A percentile compares a stretch with the other conserved stretches of the same genome.
Conservation (phyloP, 2,888 invertebrate species). For the Galeruca laticollis region DNA sequence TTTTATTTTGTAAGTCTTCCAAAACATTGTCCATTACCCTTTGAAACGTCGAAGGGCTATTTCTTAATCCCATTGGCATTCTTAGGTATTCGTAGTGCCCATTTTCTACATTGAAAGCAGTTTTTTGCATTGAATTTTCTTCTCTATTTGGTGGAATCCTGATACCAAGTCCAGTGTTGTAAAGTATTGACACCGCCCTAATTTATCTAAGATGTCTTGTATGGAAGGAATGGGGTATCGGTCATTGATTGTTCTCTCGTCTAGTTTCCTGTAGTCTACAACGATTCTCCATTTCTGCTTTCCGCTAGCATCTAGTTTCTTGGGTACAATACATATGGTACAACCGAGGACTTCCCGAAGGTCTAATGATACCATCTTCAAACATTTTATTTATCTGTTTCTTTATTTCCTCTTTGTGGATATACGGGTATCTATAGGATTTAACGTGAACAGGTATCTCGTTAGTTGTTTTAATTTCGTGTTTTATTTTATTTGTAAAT, state of each 20-base stretch:
- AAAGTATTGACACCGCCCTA: conserved; percentile 44
- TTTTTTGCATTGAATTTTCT: conserved; percentile 30
- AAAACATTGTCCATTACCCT: conserved; percentile 47
- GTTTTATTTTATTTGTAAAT: conserved; percentile 34
- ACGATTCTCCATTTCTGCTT: conserved; percentile 48
- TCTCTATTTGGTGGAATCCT: conserved; percentile 48
- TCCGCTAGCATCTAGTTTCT: conserved; percentile 44
- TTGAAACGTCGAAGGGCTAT: no score
- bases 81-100: no score
- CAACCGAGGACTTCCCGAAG: no score
- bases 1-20: conserved; percentile 43
- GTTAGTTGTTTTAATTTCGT: conserved; percentile 38
- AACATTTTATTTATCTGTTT: no score
- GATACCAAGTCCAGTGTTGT: conserved; percentile 42
- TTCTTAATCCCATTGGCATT: no score
- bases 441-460: conserved; percentile 42
- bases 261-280: conserved; percentile 42
- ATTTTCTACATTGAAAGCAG: no score
- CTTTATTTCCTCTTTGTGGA: conserved; percentile 51
- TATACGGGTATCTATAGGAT: conserved; percentile 50
- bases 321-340: conserved; percentile 52
- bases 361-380: no score
- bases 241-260: conserved; percentile 16
- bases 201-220: conserved; percentile 40
- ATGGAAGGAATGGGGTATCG: conserved; percentile 47